Percentiles rank a stretch among this genome's conserved stretches.
phyloP scores from a whole-genome alignment of 2,797 vertebrate species.

The Gymnopithys bicolor region DNA sequence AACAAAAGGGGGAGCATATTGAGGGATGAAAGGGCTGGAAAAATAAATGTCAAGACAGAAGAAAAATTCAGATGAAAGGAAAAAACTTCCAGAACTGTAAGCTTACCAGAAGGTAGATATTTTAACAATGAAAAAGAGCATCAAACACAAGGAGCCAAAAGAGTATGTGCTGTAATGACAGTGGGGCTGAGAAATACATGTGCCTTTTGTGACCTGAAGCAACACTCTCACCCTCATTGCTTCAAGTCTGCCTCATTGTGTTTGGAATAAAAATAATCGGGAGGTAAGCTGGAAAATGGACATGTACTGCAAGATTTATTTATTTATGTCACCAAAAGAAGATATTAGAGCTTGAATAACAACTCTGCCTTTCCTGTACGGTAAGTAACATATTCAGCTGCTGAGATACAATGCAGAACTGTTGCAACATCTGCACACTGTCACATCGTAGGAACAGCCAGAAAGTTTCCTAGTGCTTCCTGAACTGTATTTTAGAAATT shows the following conservation, averaged over 20 bases:
- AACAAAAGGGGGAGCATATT: background rate
- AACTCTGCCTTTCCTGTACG: background rate
- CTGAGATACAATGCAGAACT: background rate
- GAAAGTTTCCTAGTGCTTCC: background rate
- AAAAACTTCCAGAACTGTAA: background rate
- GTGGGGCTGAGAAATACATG: background rate
- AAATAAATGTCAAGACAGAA: background rate
- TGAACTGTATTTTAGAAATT: background rate
- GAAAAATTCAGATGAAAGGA: background rate
- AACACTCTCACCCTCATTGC: background rate
- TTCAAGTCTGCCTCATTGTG: background rate
- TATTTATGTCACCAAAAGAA: background rate
- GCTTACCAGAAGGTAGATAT: background rate
- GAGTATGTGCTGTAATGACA: background rate
- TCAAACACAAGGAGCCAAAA: background rate
- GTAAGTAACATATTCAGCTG: background rate
- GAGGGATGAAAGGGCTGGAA: background rate
- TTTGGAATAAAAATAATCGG: background rate
- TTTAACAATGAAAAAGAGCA: background rate
- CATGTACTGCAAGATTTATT: background rate
- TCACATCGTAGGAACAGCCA: background rate
- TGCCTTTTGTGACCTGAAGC: background rate
- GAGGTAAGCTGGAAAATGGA: background rate
- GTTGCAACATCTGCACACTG: background rate
- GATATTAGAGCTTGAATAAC: background rate